phyloP scores from a whole-genome alignment of 2,113 vertebrate genomes.

The Nematolebias whitei region DNA sequence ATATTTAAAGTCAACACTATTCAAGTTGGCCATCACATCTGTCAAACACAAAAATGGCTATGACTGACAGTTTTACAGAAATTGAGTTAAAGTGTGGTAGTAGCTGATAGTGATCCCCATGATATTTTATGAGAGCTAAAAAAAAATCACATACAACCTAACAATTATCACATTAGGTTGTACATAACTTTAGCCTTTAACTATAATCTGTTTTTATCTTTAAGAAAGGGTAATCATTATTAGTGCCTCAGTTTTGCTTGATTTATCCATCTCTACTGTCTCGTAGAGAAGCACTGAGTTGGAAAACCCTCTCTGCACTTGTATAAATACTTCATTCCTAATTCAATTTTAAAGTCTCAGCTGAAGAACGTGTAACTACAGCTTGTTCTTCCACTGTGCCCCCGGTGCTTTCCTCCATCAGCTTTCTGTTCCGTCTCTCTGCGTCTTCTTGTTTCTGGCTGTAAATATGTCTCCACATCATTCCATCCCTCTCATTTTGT shows the following conservation, averaged over 20 bases:
- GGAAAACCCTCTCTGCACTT: conserved; percentile 51
- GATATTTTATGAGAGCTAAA: too few species aligned
- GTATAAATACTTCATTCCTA: conserved; percentile 69
- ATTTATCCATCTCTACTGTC: conserved; percentile 3
- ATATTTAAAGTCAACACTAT: too few species aligned
- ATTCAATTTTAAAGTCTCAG: conserved; percentile 62
- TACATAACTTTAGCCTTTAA: too few species aligned
- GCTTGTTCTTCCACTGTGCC: conserved; percentile 32
- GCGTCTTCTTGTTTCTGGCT: background rate
- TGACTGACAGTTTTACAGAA: too few species aligned
- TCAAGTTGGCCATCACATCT: too few species aligned
- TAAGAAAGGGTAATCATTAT: background rate
- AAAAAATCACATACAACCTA: too few species aligned
- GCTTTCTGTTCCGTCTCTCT: conserved; percentile 22
- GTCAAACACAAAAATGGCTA: too few species aligned
- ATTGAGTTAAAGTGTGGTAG: too few species aligned
- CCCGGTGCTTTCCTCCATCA: conserved; percentile 27
- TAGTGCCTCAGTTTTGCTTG: background rate
- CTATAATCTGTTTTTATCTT: too few species aligned
- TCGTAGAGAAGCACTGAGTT: conserved; percentile 34
- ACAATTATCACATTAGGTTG: too few species aligned
- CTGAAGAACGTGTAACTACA: conserved; percentile 37
- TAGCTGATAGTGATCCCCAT: too few species aligned
- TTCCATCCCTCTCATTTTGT: background rate
- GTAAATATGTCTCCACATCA: conserved; percentile 16